Base-by-base conservation (phyloP, 2,113 vertebrate genomes). In the Pandion haliaetus region DNA sequence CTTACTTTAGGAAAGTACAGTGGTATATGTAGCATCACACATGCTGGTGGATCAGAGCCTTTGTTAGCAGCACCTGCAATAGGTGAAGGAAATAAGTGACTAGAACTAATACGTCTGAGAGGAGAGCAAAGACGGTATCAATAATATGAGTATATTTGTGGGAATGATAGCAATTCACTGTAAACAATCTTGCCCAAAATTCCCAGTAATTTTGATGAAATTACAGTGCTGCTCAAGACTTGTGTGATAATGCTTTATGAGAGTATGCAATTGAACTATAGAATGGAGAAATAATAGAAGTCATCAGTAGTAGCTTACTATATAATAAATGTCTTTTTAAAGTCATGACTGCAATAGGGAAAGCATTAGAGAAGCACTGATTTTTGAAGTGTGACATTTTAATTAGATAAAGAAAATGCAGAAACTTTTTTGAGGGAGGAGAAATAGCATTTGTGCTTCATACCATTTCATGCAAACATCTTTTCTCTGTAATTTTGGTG, bases 241-340 rank as follows among this genome's bases (percentile, higher is more conserved):
- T 47, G 4, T 65, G 28, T 82, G 57, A 82, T 63, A 86, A 72
- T 67, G 44, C 26, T 76, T 74, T 82, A 65, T 54, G 44, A 91
- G 26, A 74, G 17, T 45, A 57, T 54, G 40, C 40, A 79, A 79
- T 32, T 92, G 90, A 95, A 55, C 80, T 79, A 58, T 17, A 61
- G 63, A 94, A 96, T 54, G 54, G 15, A 12, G 71, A 90, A 85
- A 80, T 94, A 94, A 96, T 80, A 40, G 40, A 40, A 91, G 70
- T 77, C 49, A 65, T 72, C 78, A 71, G 17, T 9, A 63, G 72
- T 28, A 79, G 25, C n/a, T 87, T 66, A 25, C 47, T 81, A 28
- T 71, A 31, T 72, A 86, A 92, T 63, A 93, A 52, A 89, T 57
- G 59, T 31, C 26, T 57, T 81, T 88, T 79, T 38, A 63, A 82